These are phyloP conservation scores for Parthenolecanium corni DNA, from an alignment of 2,888 invertebrate genomes.

Conservation along the genomic window DNA sequence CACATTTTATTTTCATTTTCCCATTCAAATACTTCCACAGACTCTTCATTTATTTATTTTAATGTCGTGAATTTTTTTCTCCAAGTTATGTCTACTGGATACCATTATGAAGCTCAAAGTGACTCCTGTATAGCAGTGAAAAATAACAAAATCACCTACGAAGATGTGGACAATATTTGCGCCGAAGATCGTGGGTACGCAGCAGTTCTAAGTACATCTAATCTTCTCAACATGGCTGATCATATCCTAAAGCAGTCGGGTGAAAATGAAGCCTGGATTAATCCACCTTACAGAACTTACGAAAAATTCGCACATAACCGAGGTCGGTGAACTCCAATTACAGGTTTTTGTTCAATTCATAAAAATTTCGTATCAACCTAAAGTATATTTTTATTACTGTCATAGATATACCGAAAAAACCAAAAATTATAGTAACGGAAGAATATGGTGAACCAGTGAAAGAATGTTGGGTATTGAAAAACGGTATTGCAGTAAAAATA, in stretches of 20 bases:
- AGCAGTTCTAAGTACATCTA: neutral
- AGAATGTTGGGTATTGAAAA: constrained; percentile 4
- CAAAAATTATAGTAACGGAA: neutral
- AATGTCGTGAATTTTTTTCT: too few species aligned
- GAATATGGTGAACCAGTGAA: neutral
- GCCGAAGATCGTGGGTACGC: constrained; percentile 9
- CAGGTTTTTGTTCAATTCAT: neutral
- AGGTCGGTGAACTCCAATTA: neutral
- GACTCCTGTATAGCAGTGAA: constrained; percentile 33
- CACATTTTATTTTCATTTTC: too few species aligned
- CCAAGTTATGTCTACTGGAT: too few species aligned
- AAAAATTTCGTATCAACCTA: neutral
- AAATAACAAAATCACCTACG: neutral
- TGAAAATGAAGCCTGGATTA: constrained; percentile 12
- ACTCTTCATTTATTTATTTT: too few species aligned
- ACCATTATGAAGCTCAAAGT: constrained; percentile 31
- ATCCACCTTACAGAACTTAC: neutral
- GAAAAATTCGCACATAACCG: constrained; percentile 11
- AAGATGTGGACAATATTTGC: neutral
- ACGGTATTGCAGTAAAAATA: neutral
- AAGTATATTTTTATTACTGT: neutral
- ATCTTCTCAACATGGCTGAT: constrained; percentile 4
- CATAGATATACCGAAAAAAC: neutral
- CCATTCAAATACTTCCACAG: too few species aligned
- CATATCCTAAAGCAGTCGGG: neutral